phyloP scores from a whole-genome alignment of 2,888 invertebrate genomes.

The Troides oblongomaculatus region DNA sequence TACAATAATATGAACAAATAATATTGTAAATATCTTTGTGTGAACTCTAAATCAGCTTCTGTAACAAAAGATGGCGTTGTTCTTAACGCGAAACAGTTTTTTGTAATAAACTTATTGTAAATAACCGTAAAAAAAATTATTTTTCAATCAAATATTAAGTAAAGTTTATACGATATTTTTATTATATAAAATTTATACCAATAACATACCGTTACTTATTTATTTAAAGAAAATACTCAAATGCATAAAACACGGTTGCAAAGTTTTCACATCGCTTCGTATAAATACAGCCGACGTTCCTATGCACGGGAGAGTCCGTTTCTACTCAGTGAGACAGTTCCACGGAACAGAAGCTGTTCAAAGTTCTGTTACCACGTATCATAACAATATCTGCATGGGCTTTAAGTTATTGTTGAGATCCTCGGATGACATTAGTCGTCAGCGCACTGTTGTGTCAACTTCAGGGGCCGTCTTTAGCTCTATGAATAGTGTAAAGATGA shows the following conservation, averaged over 20 bases:
- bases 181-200: neutral
- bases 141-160: neutral
- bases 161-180: neutral
- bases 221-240: neutral
- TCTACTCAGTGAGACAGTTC: constrained; percentile 58
- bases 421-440: constrained; percentile 20
- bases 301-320: constrained; percentile 51
- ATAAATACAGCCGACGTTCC: constrained; percentile 11
- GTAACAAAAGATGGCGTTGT: constrained; percentile 20
- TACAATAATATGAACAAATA: neutral
- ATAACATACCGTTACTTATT: neutral
- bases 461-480: constrained; percentile 5
- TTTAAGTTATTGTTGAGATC: constrained; percentile 31
- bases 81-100: neutral
- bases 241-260: constrained; percentile 43
- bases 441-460: constrained; percentile 21
- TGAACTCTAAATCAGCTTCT: neutral
- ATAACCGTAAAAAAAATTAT: neutral
- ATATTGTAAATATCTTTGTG: neutral
- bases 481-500: neutral
- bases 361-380: constrained; percentile 36
- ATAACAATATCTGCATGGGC: constrained; percentile 35
- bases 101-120: neutral
- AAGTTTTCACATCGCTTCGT: constrained; percentile 24
- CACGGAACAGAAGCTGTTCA: constrained; percentile 48